These are phyloP conservation scores for Boloria selene DNA, from an alignment of 2,888 invertebrate species.

Conservation along the genomic window DNA sequence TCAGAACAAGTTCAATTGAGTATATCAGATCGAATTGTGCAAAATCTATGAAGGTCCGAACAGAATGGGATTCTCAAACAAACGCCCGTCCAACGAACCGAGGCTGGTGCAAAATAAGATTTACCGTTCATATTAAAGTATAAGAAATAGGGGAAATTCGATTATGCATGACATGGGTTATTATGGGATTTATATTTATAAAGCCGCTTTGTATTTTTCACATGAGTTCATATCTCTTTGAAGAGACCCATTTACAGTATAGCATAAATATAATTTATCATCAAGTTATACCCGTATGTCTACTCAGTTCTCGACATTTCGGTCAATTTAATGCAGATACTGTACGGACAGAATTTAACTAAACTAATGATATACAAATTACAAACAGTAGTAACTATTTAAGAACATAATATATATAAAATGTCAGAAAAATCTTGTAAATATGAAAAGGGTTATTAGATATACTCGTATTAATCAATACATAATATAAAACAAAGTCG, in stretches of 20 bases:
- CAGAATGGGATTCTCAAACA: constrained; percentile 54
- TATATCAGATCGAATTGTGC: constrained; percentile 53
- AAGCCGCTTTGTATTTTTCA: constrained; percentile 20
- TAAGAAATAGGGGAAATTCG: constrained; percentile 28
- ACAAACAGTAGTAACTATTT: no score
- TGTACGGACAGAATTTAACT: no score
- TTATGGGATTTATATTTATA: constrained; percentile 18
- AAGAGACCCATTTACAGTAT: neutral
- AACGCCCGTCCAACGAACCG: constrained; percentile 60
- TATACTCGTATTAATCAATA: no score
- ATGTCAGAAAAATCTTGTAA: no score
- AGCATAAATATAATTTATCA: constrained; percentile 6
- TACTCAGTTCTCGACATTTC: no score
- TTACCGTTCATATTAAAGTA: constrained; percentile 31
- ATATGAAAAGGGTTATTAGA: no score
- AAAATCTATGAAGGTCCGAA: constrained; percentile 47
- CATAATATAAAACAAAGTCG: no score
- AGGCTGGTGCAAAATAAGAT: constrained; percentile 38
- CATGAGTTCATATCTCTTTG: constrained; percentile 15
- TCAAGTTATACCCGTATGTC: neutral
- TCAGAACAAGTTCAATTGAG: constrained; percentile 40
- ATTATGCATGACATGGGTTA: constrained; percentile 25
- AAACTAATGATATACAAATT: no score
- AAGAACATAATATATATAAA: no score
- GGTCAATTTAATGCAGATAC: no score